Percentiles rank a stretch among this genome's conserved stretches.
phyloP scores from a whole-genome alignment of 2,888 invertebrate species.

The Sussaba pulchella region DNA sequence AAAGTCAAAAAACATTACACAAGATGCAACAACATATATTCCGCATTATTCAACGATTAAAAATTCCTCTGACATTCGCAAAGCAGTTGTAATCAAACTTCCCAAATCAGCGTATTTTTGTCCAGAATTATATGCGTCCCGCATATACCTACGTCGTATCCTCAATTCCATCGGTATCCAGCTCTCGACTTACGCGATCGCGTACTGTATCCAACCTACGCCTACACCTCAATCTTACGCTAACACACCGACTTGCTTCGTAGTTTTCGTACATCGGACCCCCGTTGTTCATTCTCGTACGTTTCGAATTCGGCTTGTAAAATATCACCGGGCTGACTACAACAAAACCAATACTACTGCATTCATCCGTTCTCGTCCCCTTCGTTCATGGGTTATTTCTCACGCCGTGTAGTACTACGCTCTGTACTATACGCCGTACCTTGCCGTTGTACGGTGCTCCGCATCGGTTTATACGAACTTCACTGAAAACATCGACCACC shows the following conservation, averaged over 20 bases:
- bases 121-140: too few relatives aligned
- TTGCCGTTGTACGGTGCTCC: neutral
- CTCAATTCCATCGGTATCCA: too few relatives aligned
- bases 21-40: too few relatives aligned
- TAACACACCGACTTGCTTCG: neutral
- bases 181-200: too few relatives aligned
- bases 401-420: conserved; percentile 1
- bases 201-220: too few relatives aligned
- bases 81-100: too few relatives aligned
- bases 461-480: conserved; percentile 60
- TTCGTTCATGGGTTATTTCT: conserved; percentile 23
- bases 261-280: conserved; percentile 7
- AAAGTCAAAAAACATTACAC: too few relatives aligned
- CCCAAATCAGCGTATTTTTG: too few relatives aligned
- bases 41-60: too few relatives aligned
- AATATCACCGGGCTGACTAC: conserved; percentile 60
- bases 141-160: too few relatives aligned
- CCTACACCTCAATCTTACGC: too few relatives aligned
- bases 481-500: conserved; percentile 69
- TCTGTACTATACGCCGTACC: conserved; percentile 5
- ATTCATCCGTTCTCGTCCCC: neutral
- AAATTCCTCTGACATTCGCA: too few relatives aligned
- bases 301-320: conserved; percentile 67
- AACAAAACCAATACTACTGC: neutral
- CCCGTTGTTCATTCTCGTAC: conserved; percentile 46